Base-by-base conservation (phyloP, 2,797 vertebrate genomes). In the Danio choprae region DNA sequence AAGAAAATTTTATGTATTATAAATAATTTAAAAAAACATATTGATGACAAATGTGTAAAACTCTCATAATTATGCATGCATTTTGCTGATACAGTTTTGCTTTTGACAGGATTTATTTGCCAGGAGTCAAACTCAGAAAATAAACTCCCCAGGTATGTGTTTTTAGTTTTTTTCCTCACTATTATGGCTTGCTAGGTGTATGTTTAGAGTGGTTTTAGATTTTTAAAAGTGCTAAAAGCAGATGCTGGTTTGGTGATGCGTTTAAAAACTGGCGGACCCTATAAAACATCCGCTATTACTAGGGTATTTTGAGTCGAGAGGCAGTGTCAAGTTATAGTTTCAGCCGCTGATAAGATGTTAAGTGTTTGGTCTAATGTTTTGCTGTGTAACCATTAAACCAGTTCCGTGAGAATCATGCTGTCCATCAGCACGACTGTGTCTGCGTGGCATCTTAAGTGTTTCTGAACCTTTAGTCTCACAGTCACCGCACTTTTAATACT, bases 401-500 rank as follows among this genome's bases (percentile, higher is more conserved):
- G 59, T 83, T 62, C 63, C 81, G 72, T 74, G 73, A 74, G 77
- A 62, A 62, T 70, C 78, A 78, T 40, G 65, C 29, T 3, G 71
- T 53, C 67, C 59, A 72, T 58, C 64, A 29, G 58, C n/a, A 6
- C 58, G 59, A 40, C 74, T 60, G 67, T 22, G 53, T 64, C 74
- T 79, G 80, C 71, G 50, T 65, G 79, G 72, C 80, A 73, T 81
- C 81, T 85, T 79, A 79, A 79, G 83, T 87, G 77, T 80, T 68
- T 83, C 62, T 79, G 79, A 82, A 83, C 74, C 77, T 80, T 80
- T 71, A 71, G 77, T 83, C 83, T 83, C 65, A 81, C 75, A 91
- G 85, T 95, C 91, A 92, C 51, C 80, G 72, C 79, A 70, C 75
- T 73, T 90, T 90, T 94, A 93, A 94, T 91, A 95, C 94, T 95